A percentile compares a stretch with the other conserved stretches of the same genome.
Evolutionary conservation across 2,113 vertebrate species (phyloP).

Genomic region (Ophiodon elongatus): DNA sequence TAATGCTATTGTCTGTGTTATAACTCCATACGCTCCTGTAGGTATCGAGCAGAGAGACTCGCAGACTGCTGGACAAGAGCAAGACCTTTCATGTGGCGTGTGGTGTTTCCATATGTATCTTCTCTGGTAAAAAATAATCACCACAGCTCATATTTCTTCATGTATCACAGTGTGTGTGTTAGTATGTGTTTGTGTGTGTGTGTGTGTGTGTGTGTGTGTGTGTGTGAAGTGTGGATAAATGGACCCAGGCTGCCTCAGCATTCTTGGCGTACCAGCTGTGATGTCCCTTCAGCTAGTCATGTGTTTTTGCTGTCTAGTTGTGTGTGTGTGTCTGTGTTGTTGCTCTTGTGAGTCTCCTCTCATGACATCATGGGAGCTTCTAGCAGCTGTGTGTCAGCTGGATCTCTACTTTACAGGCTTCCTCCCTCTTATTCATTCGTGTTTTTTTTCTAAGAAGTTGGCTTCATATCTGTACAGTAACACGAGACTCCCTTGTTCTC

Average conservation of each 20-base stretch:
- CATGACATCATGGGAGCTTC: conserved; percentile 65
- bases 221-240: conserved; percentile 40
- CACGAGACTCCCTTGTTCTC: background rate
- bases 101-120: conserved; percentile 91
- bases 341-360: conserved; percentile 39
- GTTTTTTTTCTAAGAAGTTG: background rate
- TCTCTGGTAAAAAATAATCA: conserved; percentile 88
- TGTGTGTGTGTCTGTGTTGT: conserved; percentile 27
- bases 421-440: conserved; percentile 28
- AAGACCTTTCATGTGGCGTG: conserved; percentile 93
- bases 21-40: conserved; percentile 60
- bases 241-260: conserved; percentile 53
- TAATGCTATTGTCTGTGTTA: conserved; percentile 10
- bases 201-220: conserved; percentile 19
- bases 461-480: background rate
- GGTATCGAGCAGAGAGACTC: conserved; percentile 90
- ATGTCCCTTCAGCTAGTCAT: conserved; percentile 44
- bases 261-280: conserved; percentile 61
- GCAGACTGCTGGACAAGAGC: conserved; percentile 92
- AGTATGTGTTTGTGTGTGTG: background rate
- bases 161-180: conserved; percentile 13
- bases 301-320: conserved; percentile 41
- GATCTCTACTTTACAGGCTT: conserved; percentile 23
- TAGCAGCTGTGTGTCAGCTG: conserved; percentile 37
- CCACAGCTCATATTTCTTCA: conserved; percentile 11